Conservation (phyloP, 92 coral and sea anemone genomes). For the Epizoanthus fatuus region DNA sequence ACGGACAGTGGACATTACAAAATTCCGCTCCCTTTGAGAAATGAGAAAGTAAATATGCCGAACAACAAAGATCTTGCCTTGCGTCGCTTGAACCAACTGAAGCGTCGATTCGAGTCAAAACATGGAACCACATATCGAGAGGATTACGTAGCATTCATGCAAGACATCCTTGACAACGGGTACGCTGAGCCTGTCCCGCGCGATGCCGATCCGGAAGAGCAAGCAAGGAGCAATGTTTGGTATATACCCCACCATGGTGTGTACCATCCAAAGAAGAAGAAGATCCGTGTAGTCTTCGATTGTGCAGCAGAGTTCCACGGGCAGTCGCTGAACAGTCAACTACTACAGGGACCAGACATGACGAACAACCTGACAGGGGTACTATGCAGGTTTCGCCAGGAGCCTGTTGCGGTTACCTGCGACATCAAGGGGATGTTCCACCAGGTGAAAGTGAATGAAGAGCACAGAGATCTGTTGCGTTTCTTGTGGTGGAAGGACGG, state of each 20-base stretch:
- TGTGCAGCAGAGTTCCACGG: neutral
- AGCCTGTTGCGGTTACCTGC: constrained; percentile 30
- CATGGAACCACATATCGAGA: constrained; percentile 22
- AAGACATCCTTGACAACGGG: constrained; percentile 59
- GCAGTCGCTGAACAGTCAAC: neutral
- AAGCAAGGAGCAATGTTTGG: constrained; percentile 49
- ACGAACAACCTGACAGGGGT: constrained; percentile 63
- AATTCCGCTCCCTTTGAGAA: constrained; percentile 47
- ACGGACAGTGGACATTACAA: constrained; percentile 43
- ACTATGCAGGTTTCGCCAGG: constrained; percentile 52
- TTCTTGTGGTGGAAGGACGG: too few species aligned
- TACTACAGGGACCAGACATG: constrained; percentile 60
- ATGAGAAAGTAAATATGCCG: constrained; percentile 20
- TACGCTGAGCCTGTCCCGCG: constrained; percentile 43
- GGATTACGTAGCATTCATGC: constrained; percentile 58
- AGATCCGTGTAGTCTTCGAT: constrained; percentile 42
- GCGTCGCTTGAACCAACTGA: constrained; percentile 40
- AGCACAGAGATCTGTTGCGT: too few species aligned
- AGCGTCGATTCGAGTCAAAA: constrained; percentile 31
- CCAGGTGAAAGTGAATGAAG: too few species aligned
- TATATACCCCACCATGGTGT: neutral
- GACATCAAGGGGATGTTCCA: too few species aligned
- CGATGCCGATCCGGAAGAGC: constrained; percentile 1
- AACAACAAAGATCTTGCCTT: constrained; percentile 43
- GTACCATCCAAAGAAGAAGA: constrained; percentile 60